A percentile compares a stretch with the other conserved stretches of the same genome.
phyloP scores from a whole-genome alignment of 2,888 invertebrate species.

The Drosophila mimetica region DNA sequence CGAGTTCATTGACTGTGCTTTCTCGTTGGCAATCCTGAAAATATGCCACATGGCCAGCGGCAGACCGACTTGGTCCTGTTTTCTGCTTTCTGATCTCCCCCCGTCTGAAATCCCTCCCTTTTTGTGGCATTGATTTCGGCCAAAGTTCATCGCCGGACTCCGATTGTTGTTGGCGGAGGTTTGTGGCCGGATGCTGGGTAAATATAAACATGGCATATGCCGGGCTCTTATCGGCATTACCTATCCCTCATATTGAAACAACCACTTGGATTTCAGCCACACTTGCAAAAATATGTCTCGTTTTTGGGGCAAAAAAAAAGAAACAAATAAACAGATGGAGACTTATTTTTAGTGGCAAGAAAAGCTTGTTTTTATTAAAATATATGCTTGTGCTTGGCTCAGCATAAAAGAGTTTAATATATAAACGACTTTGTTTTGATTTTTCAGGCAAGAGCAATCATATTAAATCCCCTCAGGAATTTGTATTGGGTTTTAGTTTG shows the following conservation, averaged over 20 bases:
- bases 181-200: neutral
- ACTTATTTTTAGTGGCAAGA: neutral
- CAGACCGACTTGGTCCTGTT: slow-evolving; percentile 17
- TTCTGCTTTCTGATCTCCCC: neutral
- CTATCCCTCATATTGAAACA: slow-evolving; percentile 1
- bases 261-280: slow-evolving; percentile 1
- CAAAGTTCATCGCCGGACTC: slow-evolving; percentile 24
- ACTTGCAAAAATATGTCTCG: slow-evolving; percentile 7
- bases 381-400: neutral
- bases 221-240: slow-evolving; percentile 4
- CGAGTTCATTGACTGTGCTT: slow-evolving; percentile 60
- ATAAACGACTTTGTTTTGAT: neutral
- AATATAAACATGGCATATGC: slow-evolving; percentile 32
- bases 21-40: slow-evolving; percentile 43
- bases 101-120: slow-evolving; percentile 6
- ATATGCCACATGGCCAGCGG: slow-evolving; percentile 36
- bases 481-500: neutral
- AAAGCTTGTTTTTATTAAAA: slow-evolving; percentile 2
- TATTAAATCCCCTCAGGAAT: neutral
- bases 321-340: slow-evolving; percentile 6
- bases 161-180: slow-evolving; percentile 16
- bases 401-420: neutral
- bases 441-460: neutral
- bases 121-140: slow-evolving; percentile 44
- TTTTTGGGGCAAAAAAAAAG: no score